Percentiles rank a stretch among this genome's conserved stretches.
Conservation (phyloP, 2,797 vertebrate genomes). For the Cirrhinus molitorella region DNA sequence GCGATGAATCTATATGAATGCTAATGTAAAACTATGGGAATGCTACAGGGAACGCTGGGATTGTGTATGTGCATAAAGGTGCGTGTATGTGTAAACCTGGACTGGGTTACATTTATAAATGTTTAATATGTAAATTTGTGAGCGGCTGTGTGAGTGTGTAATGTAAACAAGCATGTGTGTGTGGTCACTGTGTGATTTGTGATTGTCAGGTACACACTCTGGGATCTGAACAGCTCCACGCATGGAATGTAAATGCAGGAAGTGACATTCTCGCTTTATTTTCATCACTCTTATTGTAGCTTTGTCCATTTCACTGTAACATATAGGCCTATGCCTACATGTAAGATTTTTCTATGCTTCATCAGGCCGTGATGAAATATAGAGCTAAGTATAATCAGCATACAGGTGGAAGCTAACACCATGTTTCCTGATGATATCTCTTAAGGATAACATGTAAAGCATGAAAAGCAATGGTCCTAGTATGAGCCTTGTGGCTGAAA, state of each 20-base stretch:
- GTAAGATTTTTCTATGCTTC: no score
- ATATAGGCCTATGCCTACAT: no score
- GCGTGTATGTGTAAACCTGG: conserved; percentile 9
- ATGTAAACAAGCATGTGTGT: conserved; percentile 69
- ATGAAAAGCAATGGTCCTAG: no score
- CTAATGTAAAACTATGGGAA: conserved; percentile 30
- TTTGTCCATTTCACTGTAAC: conserved; percentile 42
- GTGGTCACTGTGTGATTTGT: conserved; percentile 58
- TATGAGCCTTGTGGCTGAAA: no score
- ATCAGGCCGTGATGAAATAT: no score
- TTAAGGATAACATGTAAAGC: no score
- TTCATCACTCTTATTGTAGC: conserved; percentile 30
- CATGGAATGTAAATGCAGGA: conserved; percentile 75
- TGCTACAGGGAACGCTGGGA: background rate
- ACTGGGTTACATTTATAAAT: conserved; percentile 33
- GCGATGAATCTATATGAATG: conserved; percentile 56
- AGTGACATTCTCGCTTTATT: conserved; percentile 62
- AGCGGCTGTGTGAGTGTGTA: conserved; percentile 49
- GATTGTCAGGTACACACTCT: conserved; percentile 71
- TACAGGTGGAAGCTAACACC: no score
- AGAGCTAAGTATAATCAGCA: no score
- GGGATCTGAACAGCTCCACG: conserved; percentile 72
- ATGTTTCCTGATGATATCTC: no score
- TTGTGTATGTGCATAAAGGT: background rate
- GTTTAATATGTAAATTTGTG: conserved; percentile 43